phyloP scores from a whole-genome alignment of 2,888 invertebrate genomes.

The Steinernema hermaphroditum region DNA sequence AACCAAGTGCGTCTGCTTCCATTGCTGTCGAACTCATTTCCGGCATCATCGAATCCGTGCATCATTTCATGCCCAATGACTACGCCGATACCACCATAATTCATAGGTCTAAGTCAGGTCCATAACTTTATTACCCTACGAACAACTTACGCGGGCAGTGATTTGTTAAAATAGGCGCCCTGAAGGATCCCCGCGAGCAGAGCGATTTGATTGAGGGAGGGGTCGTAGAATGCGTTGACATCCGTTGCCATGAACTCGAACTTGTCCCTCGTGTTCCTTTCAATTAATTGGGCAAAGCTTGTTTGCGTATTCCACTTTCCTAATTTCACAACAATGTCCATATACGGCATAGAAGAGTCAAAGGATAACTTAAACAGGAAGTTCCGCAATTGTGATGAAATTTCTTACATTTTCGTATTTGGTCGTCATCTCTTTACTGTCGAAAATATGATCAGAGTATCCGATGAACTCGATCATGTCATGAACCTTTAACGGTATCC shows the following conservation, averaged over 20 bases:
- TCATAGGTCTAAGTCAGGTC: not conserved
- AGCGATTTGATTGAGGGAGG: conserved; percentile 11
- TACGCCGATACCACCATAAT: conserved; percentile 14
- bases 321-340: conserved; percentile 8
- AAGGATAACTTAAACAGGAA: not conserved
- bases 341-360: not conserved
- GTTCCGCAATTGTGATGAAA: not conserved
- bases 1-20: not conserved
- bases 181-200: conserved; percentile 1
- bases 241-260: conserved; percentile 16
- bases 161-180: conserved; percentile 11
- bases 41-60: conserved; percentile 26
- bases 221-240: conserved; percentile 21
- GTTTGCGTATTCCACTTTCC: not conserved
- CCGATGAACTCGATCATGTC: conserved; percentile 14
- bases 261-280: conserved; percentile 2
- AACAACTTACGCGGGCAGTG: not conserved
- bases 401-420: conserved; percentile 10
- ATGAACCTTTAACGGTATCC: not conserved
- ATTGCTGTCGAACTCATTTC: not conserved
- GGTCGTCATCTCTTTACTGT: not conserved
- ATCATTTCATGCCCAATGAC: conserved; percentile 28
- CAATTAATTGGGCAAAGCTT: not conserved
- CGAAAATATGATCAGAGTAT: conserved; percentile 7
- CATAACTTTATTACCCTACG: not conserved